Conservation (phyloP, 1,140 invertebrate genomes). For the Brachionus asplanchnoidis region DNA sequence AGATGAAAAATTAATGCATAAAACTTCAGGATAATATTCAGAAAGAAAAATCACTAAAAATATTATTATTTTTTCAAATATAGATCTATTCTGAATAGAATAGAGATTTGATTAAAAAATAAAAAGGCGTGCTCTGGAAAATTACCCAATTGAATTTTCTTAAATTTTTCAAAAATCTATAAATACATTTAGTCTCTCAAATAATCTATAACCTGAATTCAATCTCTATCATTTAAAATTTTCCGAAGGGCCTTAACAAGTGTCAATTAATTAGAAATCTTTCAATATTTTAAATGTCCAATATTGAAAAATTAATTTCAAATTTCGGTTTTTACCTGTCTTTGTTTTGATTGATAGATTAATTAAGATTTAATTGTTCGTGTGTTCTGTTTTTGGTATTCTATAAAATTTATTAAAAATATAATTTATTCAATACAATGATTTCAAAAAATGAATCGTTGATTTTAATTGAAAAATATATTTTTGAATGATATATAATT, state of each 20-base stretch:
- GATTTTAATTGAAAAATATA: neutral
- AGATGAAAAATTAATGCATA: no score
- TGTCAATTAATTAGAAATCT: neutral
- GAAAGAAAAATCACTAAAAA: no score
- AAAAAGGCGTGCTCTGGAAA: neutral
- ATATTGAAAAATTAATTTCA: neutral
- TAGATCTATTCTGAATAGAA: neutral
- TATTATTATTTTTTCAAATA: neutral
- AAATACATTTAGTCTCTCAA: neutral
- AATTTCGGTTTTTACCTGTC: neutral
- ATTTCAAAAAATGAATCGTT: neutral
- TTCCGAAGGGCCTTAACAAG: neutral
- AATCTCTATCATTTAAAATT: neutral
- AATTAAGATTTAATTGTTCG: neutral
- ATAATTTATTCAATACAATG: neutral
- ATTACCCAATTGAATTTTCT: neutral
- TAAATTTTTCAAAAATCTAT: neutral
- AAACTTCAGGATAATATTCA: no score
- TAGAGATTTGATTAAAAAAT: neutral
- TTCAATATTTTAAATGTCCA: neutral
- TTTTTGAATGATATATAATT: no score
- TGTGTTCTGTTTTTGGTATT: neutral
- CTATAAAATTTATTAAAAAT: neutral
- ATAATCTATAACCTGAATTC: neutral
- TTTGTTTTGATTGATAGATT: neutral